Percentiles rank a stretch among this genome's conserved stretches.
Conservation (phyloP, 2,888 invertebrate genomes). For the Cephus nigrinus region DNA sequence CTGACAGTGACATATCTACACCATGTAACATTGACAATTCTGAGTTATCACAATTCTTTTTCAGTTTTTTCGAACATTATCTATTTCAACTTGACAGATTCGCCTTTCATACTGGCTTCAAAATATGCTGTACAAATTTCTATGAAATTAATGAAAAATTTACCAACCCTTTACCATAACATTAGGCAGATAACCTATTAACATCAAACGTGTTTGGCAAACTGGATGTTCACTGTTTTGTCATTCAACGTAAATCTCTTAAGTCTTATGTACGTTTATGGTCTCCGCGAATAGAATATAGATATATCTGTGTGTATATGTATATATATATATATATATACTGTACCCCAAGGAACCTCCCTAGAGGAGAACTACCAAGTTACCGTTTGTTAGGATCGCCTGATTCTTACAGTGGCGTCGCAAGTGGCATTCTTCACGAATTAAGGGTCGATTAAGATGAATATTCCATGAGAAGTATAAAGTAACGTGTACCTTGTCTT, state of each 20-base stretch:
- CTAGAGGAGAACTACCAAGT: conserved; percentile 4
- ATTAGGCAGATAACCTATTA: background rate
- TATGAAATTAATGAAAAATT: background rate
- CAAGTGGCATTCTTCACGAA: background rate
- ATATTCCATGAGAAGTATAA: background rate
- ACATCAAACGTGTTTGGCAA: background rate
- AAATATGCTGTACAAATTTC: background rate
- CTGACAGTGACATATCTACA: background rate
- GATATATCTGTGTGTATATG: conserved; percentile 16
- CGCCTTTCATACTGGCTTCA: background rate
- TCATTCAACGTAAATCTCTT: background rate
- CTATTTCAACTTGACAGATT: background rate
- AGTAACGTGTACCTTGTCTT: background rate
- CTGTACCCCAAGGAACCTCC: background rate
- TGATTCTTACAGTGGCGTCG: conserved; percentile 35
- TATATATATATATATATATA: conserved; percentile 8
- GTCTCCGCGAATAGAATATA: background rate
- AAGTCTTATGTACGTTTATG: background rate
- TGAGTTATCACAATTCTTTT: background rate
- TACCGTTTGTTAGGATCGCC: conserved; percentile 22
- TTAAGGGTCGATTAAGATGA: background rate
- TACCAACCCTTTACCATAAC: too few relatives aligned
- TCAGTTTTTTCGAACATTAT: background rate
- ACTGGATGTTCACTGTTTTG: background rate
- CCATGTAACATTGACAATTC: background rate